Base-by-base conservation (phyloP, 2,888 invertebrate species). In the Perdita meconis region DNA sequence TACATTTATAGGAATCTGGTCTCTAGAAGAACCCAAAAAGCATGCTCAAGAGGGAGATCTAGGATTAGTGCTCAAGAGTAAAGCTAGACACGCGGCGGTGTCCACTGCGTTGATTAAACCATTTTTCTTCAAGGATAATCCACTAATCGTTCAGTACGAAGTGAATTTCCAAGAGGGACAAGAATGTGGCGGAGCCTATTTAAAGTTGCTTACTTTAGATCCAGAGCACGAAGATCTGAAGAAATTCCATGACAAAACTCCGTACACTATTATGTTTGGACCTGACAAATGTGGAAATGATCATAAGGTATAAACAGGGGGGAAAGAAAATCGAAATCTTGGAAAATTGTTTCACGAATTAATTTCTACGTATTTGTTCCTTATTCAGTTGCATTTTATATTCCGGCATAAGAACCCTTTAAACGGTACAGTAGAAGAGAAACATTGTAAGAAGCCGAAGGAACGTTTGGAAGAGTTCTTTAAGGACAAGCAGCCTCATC, bases 201-300 rank as follows among this genome's bases (percentile, higher is more conserved):
- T 99, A 59, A 99, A 99, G 93, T 94, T 99, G 55, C 93, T 99
- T 19, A 96, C 97, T 12, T 94, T 95, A 30, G 95, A 96, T 68
- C 93, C 94, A 53, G 94, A 95, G 56, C 93, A 94, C 38, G 94
- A 95, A 89, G 96, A 97, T 89, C 94, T 98, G 65, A 95, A 95
- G 82, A 94, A 95, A 89, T 98, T 99, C 93, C 95, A 97, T 92
- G 99, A 99, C 93, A 98, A 98, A 93, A 98, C 99, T 0, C 96
- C 98, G 0, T 99, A 99, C 93, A 97, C 98, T 1, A 98, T 99
- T 89, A 99, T 99, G 99, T 99, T 99, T 93, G 99, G 99, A 0
- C 99, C 99, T 8, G 99, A 99, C 94, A 99, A 99, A 93, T 99
- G 99, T 93, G 99, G 99, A 80, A 97, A 97, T 90, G 98, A 98